Evolutionary conservation across 2,797 vertebrate genomes (phyloP).

Genomic region (Notolabrus celidotus): DNA sequence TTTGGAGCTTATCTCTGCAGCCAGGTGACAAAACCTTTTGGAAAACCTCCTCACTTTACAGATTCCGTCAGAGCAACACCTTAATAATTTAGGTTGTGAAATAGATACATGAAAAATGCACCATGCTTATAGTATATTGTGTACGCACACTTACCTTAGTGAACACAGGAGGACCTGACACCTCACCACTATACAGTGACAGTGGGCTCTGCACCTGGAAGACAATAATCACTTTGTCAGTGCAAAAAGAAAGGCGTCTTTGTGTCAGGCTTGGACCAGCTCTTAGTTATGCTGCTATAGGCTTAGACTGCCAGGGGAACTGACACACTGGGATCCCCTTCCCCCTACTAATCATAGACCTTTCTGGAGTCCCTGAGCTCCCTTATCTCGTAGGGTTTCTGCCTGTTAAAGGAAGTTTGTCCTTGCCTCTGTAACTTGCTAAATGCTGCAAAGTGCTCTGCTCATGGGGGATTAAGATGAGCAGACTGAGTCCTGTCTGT

Average conservation of each 20-base stretch:
- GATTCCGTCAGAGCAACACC: background rate
- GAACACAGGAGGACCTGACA: conserved; percentile 86
- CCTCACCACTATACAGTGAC: conserved; percentile 84
- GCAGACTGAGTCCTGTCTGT: too few relatives aligned
- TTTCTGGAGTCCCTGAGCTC: too few relatives aligned
- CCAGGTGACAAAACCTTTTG: background rate
- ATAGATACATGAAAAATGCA: background rate
- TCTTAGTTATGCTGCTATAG: too few relatives aligned
- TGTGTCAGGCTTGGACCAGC: too few relatives aligned
- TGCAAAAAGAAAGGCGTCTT: background rate
- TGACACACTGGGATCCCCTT: too few relatives aligned
- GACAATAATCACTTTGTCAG: background rate
- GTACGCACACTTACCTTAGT: conserved; percentile 87
- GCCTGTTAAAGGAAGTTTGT: too few relatives aligned
- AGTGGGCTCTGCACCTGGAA: conserved; percentile 90
- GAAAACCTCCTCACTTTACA: background rate
- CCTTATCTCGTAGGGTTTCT: too few relatives aligned
- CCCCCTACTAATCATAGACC: too few relatives aligned
- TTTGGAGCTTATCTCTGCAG: background rate
- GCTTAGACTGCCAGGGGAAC: too few relatives aligned
- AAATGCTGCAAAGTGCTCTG: too few relatives aligned
- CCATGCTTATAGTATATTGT: background rate
- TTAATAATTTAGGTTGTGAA: background rate
- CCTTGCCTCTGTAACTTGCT: too few relatives aligned
- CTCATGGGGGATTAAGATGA: too few relatives aligned